phyloP scores from a whole-genome alignment of 2,113 vertebrate species.

The Nothocercus julius region DNA sequence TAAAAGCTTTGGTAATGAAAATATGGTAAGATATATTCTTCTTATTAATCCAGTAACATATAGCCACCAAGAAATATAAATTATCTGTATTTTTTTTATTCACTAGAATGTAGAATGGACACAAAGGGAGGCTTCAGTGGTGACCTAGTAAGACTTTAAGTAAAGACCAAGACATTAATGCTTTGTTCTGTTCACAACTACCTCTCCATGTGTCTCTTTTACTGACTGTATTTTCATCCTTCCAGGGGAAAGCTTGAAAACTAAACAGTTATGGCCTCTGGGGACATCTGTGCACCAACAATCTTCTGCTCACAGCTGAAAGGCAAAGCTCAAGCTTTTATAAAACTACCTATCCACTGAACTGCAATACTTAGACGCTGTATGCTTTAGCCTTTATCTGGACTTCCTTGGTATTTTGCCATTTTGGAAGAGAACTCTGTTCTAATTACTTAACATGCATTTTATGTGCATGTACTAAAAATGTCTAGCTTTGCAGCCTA shows the following conservation, averaged over 20 bases:
- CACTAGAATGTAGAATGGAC: not conserved
- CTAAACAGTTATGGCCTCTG: constrained; percentile 71
- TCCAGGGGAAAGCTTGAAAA: constrained; percentile 70
- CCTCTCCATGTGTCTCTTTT: constrained; percentile 19
- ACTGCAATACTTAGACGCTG: not conserved
- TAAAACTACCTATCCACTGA: not conserved
- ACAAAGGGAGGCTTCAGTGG: not conserved
- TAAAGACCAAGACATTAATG: not conserved
- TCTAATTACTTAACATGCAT: not conserved
- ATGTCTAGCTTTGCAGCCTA: not conserved
- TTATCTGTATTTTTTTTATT: not conserved
- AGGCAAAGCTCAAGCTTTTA: constrained; percentile 39
- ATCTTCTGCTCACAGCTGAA: constrained; percentile 69
- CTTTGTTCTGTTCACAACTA: not conserved
- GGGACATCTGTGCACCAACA: constrained; percentile 56
- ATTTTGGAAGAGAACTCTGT: not conserved
- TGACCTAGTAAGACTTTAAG: not conserved
- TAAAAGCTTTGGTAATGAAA: not conserved
- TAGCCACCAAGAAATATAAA: not conserved
- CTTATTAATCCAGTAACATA: not conserved
- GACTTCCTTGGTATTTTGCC: not conserved
- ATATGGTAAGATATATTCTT: not conserved
- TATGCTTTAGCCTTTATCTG: not conserved
- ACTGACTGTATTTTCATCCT: constrained; percentile 60
- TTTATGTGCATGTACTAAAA: not conserved